Conservation (phyloP, 2,888 invertebrate species). For the Brassicogethes aeneus region DNA sequence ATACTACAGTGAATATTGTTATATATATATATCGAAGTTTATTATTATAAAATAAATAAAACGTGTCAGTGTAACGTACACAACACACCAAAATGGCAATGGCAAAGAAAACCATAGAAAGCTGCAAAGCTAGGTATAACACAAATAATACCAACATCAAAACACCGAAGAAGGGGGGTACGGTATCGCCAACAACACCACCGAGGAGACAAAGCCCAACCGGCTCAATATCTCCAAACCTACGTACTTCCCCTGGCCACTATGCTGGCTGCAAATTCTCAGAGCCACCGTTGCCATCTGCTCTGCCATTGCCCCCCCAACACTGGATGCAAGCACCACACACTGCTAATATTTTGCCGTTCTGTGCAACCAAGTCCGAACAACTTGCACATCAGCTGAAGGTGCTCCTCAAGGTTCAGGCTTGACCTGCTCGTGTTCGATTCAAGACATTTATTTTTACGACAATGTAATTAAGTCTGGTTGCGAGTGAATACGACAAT, state of each 20-base stretch:
- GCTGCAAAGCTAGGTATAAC: conserved; percentile 22
- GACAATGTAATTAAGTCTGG: conserved; percentile 24
- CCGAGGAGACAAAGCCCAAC: conserved; percentile 5
- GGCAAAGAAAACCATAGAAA: conserved; percentile 31
- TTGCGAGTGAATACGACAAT: conserved; percentile 44
- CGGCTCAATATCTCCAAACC: conserved; percentile 11
- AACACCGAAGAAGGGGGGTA: conserved; percentile 11
- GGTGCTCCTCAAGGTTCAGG: conserved; percentile 40
- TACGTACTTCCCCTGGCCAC: conserved; percentile 36
- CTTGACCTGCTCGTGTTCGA: conserved; percentile 32
- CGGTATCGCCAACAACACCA: conserved; percentile 11
- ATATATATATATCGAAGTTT: not conserved
- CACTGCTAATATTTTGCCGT: conserved; percentile 35
- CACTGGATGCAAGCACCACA: conserved; percentile 62
- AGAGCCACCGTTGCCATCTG: conserved; percentile 63
- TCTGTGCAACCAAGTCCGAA: conserved; percentile 26
- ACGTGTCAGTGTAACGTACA: conserved; percentile 9
- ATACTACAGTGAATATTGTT: conserved; percentile 26
- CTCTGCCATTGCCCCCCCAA: conserved; percentile 61
- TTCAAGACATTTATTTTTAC: conserved; percentile 32
- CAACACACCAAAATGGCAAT: conserved; percentile 22
- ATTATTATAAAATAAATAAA: conserved; percentile 1
- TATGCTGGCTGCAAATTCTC: conserved; percentile 62
- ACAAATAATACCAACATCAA: too few species aligned
- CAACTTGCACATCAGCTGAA: conserved; percentile 35